These are phyloP conservation scores for Rhagonycha fulva DNA, from an alignment of 2,888 invertebrate species.

Conservation along the genomic window DNA sequence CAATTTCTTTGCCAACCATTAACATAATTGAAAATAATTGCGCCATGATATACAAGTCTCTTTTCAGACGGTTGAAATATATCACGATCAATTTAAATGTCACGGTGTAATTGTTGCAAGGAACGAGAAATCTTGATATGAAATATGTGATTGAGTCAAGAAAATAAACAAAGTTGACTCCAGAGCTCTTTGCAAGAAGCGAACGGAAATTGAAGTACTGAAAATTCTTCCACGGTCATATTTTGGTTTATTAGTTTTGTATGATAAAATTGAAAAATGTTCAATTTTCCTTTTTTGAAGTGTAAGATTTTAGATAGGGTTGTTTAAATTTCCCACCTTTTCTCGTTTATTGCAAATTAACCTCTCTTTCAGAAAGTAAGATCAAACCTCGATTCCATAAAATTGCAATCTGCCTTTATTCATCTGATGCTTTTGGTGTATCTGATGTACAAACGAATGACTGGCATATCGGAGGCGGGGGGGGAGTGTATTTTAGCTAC, in stretches of 20 bases:
- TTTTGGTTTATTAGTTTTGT: not conserved
- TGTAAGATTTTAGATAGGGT: not conserved
- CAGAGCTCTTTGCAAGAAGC: not conserved
- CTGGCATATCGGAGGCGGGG: no score
- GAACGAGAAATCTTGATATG: not conserved
- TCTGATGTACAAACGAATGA: no score
- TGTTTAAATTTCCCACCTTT: not conserved
- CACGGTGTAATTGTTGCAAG: not conserved
- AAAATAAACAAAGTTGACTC: not conserved
- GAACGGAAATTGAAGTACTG: not conserved
- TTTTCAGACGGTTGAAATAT: not conserved
- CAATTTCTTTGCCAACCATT: not conserved
- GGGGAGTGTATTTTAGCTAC: no score
- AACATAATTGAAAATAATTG: not conserved
- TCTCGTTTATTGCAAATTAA: not conserved
- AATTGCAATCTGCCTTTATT: no score
- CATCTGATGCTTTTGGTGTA: no score
- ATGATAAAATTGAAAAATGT: not conserved
- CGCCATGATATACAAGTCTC: not conserved
- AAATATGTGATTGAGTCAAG: not conserved
- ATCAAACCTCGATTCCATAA: not conserved
- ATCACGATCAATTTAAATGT: not conserved
- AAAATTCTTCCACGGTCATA: not conserved
- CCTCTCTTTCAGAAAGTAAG: not conserved
- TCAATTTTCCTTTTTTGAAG: not conserved